Base-by-base conservation (phyloP, 2,113 vertebrate species). In the Clupea harengus region DNA sequence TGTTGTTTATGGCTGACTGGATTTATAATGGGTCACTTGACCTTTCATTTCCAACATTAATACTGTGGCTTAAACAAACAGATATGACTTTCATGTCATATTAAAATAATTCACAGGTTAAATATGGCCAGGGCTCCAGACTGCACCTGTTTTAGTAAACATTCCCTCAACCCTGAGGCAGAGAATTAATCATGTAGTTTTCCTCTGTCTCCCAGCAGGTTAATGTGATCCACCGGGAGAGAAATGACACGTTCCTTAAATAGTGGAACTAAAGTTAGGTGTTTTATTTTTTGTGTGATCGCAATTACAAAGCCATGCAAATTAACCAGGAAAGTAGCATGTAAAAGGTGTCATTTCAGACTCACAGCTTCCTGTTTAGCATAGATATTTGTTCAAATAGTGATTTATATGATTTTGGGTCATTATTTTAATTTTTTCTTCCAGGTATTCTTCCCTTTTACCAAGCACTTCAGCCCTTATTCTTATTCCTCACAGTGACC, bases 181-280 rank as follows among this genome's bases (percentile, higher is more conserved):
- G 80, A 82, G 87, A 89, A 89, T 93, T 89, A 89, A 92, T 94
- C 88, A 86, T n/a, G 52, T 28, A 84, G 39, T 82, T 88, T 86
- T 83, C 87, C 87, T 89, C 85, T 84, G 81, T 87, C 83, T 88
- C 86, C 87, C 85, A 7, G 49, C 85, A 82, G 86, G 84, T 85
- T 88, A 67, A 81, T 89, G 75, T 39, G 47, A 57, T 85, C 90
- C 86, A 52, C 0, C 67, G 89, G 89, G 88, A 86, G 60, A 28
- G 81, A 47, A 86, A 88, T 86, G 85, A 86, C 84, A 88, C 32
- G 28, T 78, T 78, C 72, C 15, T 44, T 78, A 39, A 78, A 78
- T 78, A 78, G 72, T 4, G 72, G 28, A 32, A 32, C 72, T 78
- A 78, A 78, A 78, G 72, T 78, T 78, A 78, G 72, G 32, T 78